Evolutionary conservation across 2,113 vertebrate species (phyloP).

Genomic region (Eudyptes chrysolophus): DNA sequence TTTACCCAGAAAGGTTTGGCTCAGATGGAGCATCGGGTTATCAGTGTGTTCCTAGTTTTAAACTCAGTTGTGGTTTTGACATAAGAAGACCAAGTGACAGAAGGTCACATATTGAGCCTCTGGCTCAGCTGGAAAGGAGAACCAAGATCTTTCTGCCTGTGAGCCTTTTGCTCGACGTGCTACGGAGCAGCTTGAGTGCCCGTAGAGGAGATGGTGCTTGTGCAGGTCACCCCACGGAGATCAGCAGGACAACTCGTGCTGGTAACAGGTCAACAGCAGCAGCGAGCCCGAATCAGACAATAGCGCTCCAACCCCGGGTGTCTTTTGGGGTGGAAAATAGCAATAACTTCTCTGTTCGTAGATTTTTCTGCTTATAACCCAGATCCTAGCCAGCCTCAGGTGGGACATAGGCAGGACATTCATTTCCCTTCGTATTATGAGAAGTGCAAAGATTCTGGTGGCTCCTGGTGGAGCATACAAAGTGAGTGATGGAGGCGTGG

Average conservation of each 20-base stretch:
- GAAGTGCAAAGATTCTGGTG: background rate
- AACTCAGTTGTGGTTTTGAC: background rate
- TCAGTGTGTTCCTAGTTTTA: background rate
- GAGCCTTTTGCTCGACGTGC: background rate
- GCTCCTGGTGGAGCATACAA: background rate
- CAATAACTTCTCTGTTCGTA: background rate
- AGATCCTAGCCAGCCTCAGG: background rate
- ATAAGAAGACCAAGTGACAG: background rate
- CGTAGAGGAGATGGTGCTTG: background rate
- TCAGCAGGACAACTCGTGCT: background rate
- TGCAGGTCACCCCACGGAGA: background rate
- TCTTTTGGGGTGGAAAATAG: background rate
- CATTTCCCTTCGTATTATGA: background rate
- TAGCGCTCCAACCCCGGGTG: too few species aligned
- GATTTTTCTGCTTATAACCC: background rate
- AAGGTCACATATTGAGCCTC: background rate
- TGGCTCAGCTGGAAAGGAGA: slow-evolving; percentile 7
- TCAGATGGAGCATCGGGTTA: slow-evolving; percentile 21
- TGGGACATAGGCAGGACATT: background rate
- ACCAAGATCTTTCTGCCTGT: background rate
- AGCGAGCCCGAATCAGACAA: background rate
- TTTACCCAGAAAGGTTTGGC: slow-evolving; percentile 29
- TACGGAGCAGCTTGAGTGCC: background rate
- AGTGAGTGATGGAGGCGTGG: too few species aligned
- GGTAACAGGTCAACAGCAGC: background rate